Evolutionary conservation across 1,140 invertebrate genomes (phyloP).

Genomic region (Brachionus manjavacas): DNA sequence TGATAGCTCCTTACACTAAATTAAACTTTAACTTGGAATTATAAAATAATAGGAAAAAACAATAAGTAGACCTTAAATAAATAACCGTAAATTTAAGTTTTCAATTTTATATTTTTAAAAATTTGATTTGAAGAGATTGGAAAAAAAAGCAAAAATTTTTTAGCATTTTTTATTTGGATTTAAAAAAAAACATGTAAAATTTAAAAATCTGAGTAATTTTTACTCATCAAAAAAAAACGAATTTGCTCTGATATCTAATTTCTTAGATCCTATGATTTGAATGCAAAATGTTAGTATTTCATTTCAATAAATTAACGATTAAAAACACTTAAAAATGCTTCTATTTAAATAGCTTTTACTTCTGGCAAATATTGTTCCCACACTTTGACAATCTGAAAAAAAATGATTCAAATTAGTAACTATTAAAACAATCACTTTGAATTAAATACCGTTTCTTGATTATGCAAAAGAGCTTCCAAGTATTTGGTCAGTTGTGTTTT

Average conservation of each 20-base stretch:
- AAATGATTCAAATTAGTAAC: slow-evolving; percentile 1
- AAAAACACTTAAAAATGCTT: neutral
- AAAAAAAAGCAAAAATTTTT: too few relatives aligned
- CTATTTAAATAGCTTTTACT: slow-evolving; percentile 63
- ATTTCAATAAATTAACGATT: neutral
- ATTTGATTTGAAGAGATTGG: too few relatives aligned
- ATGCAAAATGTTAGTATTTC: neutral
- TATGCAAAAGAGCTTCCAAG: slow-evolving; percentile 84
- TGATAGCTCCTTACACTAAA: too few relatives aligned
- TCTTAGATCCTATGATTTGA: neutral
- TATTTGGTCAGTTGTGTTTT: slow-evolving; percentile 80
- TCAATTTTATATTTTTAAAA: too few relatives aligned
- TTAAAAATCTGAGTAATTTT: too few relatives aligned
- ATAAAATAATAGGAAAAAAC: too few relatives aligned
- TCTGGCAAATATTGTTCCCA: slow-evolving; percentile 90
- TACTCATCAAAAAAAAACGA: neutral
- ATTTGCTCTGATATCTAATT: neutral
- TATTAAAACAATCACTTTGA: too few relatives aligned
- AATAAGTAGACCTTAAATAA: too few relatives aligned
- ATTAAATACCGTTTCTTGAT: slow-evolving; percentile 77
- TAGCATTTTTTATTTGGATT: too few relatives aligned
- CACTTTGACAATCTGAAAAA: slow-evolving; percentile 76
- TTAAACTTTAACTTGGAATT: too few relatives aligned
- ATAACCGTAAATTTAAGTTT: too few relatives aligned
- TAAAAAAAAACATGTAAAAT: too few relatives aligned